Evolutionary conservation across 2,888 invertebrate genomes (phyloP).

Genomic region (Dolomedes plantarius): DNA sequence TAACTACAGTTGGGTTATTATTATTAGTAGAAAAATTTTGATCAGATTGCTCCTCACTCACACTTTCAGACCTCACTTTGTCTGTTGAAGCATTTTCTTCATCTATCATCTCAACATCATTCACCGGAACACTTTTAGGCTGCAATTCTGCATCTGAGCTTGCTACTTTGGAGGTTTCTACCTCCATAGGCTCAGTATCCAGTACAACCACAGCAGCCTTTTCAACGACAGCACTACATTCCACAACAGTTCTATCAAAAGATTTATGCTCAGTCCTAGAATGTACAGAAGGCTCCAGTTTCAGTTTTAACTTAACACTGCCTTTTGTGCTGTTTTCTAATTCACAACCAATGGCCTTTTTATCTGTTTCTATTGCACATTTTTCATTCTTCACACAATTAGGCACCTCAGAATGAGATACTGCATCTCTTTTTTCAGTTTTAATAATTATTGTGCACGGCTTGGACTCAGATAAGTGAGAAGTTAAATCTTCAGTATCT

Average conservation of each 20-base stretch:
- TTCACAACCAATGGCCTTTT: neutral
- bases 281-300: neutral
- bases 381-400: neutral
- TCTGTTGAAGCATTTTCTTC: neutral
- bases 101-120: constrained; percentile 34
- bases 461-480: constrained; percentile 50
- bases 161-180: neutral
- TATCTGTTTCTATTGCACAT: neutral
- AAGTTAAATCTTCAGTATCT: constrained; percentile 51
- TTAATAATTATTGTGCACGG: constrained; percentile 62
- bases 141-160: neutral
- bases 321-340: neutral
- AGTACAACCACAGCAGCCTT: neutral
- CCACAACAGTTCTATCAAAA: neutral
- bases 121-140: neutral
- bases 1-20: neutral
- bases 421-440: constrained; percentile 60
- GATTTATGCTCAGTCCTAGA: neutral
- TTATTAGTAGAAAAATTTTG: neutral
- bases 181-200: neutral
- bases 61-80: neutral
- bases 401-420: too few species aligned
- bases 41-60: neutral
- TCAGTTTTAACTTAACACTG: neutral
- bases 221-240: neutral